Base-by-base conservation (phyloP, 2,797 vertebrate genomes). In the Artibeus lituratus region DNA sequence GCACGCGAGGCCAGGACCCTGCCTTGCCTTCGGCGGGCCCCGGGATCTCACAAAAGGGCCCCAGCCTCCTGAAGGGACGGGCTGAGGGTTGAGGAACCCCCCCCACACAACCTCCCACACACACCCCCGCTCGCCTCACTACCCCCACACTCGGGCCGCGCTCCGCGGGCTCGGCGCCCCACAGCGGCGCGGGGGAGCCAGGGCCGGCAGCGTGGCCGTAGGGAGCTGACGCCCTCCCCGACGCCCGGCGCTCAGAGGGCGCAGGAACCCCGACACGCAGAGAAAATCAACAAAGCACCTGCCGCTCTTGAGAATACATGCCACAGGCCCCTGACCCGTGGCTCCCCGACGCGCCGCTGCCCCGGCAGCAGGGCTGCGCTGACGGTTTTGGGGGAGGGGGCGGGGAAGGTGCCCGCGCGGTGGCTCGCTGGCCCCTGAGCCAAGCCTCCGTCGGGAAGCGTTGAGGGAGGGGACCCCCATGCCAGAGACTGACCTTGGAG, bases 401-500 rank as follows among this genome's bases (percentile, higher is more conserved):
- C 69, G 47, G 59, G 22, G 24, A 77, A 73, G 86, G 35, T 32
- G 35, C 15, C 55, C 65, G 57, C 55, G 55, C 35, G 39, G 80
- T 5, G 73, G 87, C 84, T 44, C 37, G 35, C 29, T 24, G 42
- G 67, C 26, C 22, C 39, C 15, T 12, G 62, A 74, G 72, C 59
- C 86, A 53, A 15, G 74, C 81, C 73, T 37, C 18, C 19, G 42
- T 83, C 22, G 26, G 35, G 67, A 21, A 26, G 70, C 57, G 10
- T 32, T 0, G 24, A 69, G 9, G 47, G 73, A 7, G 37, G 37
- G 42, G 80, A 74, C 95, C 87, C 85, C 44, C 72, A 37, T 26
- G 72, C 55, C 81, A 51, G 14, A 55, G 3, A 99, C 99, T 99
- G 98, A 99, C 99, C 99, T 99, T 99, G 99, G 99, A 98, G 96